phyloP scores from a whole-genome alignment of 2,797 vertebrate genomes.

The Lemur catta region DNA sequence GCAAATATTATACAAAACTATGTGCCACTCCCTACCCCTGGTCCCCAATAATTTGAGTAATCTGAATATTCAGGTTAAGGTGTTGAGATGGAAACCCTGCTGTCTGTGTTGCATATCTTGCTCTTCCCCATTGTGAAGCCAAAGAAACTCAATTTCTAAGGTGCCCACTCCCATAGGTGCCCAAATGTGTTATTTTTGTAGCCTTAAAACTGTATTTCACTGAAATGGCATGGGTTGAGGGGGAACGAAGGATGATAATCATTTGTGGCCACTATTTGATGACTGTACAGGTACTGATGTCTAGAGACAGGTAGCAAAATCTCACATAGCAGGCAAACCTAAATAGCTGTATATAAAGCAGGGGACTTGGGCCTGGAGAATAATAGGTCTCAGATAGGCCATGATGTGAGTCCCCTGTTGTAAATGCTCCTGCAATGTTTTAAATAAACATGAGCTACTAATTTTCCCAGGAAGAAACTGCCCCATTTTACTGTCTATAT shows the following conservation, averaged over 20 bases:
- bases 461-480: background rate
- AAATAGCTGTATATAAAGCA: background rate
- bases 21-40: background rate
- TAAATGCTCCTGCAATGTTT: constrained; percentile 26
- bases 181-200: background rate
- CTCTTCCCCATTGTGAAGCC: background rate
- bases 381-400: background rate
- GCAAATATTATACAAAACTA: background rate
- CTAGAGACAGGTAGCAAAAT: background rate
- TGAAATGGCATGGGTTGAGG: background rate
- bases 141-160: constrained; percentile 11
- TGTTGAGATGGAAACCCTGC: background rate
- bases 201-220: background rate
- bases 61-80: background rate
- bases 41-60: background rate
- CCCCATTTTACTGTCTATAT: background rate
- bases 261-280: background rate
- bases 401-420: background rate
- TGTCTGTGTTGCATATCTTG: background rate
- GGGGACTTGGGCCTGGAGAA: background rate
- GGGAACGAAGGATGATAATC: background rate
- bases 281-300: background rate
- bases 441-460: background rate
- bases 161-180: background rate
- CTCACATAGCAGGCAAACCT: background rate